These are phyloP conservation scores for Panthera leo DNA, from an alignment of 2,113 vertebrate genomes.

Conservation along the genomic window DNA sequence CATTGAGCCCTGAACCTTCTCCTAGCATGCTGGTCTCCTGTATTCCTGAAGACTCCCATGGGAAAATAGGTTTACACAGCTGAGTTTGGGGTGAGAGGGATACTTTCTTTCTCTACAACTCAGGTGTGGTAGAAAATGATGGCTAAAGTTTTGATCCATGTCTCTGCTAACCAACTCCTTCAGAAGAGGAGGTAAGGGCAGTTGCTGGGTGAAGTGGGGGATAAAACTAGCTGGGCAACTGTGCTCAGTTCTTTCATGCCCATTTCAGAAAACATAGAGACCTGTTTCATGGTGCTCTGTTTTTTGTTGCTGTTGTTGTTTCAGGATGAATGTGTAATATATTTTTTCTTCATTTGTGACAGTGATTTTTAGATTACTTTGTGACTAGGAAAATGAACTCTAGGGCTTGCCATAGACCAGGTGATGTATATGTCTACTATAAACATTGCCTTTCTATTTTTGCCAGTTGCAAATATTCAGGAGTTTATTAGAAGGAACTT, in stretches of 20 bases:
- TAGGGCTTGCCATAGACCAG: background rate
- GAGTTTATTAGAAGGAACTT: background rate
- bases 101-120: background rate
- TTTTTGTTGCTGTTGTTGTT: background rate
- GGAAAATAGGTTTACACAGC: background rate
- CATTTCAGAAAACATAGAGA: background rate
- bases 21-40: background rate
- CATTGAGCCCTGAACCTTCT: background rate
- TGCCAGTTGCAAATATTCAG: background rate
- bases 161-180: background rate
- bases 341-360: background rate
- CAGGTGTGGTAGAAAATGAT: background rate
- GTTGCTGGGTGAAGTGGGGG: rapidly evolving
- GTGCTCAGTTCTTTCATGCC: background rate
- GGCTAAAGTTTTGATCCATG: background rate
- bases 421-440: background rate
- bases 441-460: background rate
- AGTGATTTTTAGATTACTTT: slow-evolving; percentile 9
- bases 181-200: background rate
- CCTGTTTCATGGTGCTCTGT: background rate
- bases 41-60: background rate
- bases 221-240: background rate
- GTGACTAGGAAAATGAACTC: background rate
- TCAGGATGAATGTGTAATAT: background rate
- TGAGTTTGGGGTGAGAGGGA: background rate